A percentile compares a stretch with the other conserved stretches of the same genome.
Conservation (phyloP, 1,140 invertebrate genomes). For the Notospermus geniculatus region DNA sequence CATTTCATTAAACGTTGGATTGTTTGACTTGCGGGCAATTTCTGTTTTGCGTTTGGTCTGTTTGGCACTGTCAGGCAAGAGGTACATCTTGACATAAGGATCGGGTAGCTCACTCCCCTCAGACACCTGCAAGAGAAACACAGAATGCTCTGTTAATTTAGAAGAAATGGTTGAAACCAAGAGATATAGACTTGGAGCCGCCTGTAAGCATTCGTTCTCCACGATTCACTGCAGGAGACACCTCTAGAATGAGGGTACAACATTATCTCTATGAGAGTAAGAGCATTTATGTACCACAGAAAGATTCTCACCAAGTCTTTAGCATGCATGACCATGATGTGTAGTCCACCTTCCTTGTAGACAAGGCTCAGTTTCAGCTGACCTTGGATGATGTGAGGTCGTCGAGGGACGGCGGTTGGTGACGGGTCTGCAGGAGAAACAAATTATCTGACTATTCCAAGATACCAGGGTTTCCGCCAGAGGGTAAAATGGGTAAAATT, state of each 20-base stretch:
- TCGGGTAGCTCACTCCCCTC: constrained; percentile 63
- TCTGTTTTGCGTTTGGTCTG: constrained; percentile 94
- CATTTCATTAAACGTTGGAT: constrained; percentile 98
- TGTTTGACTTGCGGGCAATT: constrained; percentile 84
- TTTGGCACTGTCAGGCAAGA: constrained; percentile 75
- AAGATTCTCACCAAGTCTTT: constrained; percentile 71
- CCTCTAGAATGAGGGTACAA: too few relatives aligned
- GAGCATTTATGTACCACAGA: too few relatives aligned
- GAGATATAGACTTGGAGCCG: too few relatives aligned
- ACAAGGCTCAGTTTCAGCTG: constrained; percentile 79
- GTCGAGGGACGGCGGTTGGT: neutral
- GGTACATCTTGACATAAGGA: constrained; percentile 91
- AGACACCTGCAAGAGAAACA: constrained; percentile 3
- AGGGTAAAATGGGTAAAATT: too few relatives aligned
- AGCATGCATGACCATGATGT: constrained; percentile 85
- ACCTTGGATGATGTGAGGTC: constrained; percentile 32
- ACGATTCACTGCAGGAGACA: too few relatives aligned
- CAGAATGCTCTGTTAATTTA: too few relatives aligned
- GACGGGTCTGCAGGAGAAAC: neutral
- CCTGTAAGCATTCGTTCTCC: too few relatives aligned
- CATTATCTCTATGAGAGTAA: too few relatives aligned
- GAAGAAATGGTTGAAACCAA: too few relatives aligned
- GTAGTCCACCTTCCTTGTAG: constrained; percentile 75
- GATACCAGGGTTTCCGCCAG: too few relatives aligned
- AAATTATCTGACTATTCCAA: too few relatives aligned